Conservation (phyloP, 2,113 vertebrate species). For the Xiphophorus couchianus region DNA sequence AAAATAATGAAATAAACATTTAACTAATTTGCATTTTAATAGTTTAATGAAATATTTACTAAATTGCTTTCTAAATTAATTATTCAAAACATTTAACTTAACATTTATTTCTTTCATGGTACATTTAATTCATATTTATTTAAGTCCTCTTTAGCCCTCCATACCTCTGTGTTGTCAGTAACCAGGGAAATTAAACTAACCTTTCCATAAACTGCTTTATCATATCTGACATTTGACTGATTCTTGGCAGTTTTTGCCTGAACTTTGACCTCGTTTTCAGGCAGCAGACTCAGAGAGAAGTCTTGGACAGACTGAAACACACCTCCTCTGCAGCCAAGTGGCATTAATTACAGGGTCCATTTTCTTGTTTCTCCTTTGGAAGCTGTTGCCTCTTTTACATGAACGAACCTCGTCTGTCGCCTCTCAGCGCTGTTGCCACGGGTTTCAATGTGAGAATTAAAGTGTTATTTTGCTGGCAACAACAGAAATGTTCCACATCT, state of each 20-base stretch:
- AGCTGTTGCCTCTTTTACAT: slow-evolving; percentile 9
- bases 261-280: background rate
- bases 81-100: too few relatives aligned
- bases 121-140: too few relatives aligned
- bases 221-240: background rate
- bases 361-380: slow-evolving; percentile 8
- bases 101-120: too few relatives aligned
- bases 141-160: too few relatives aligned
- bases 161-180: too few relatives aligned
- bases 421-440: slow-evolving; percentile 6
- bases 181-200: background rate
- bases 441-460: slow-evolving; percentile 11
- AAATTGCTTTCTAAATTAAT: too few relatives aligned
- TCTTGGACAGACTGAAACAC: background rate
- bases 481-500: slow-evolving; percentile 18
- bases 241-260: background rate
- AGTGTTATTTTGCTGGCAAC: slow-evolving; percentile 8
- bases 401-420: background rate
- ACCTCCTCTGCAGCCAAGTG: background rate
- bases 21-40: too few relatives aligned
- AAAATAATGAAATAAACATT: too few relatives aligned
- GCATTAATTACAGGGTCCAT: background rate
- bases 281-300: background rate
- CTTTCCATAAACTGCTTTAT: background rate
- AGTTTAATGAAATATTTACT: too few relatives aligned